Conservation (phyloP, 2,888 invertebrate species). For the Erynnis tages region DNA sequence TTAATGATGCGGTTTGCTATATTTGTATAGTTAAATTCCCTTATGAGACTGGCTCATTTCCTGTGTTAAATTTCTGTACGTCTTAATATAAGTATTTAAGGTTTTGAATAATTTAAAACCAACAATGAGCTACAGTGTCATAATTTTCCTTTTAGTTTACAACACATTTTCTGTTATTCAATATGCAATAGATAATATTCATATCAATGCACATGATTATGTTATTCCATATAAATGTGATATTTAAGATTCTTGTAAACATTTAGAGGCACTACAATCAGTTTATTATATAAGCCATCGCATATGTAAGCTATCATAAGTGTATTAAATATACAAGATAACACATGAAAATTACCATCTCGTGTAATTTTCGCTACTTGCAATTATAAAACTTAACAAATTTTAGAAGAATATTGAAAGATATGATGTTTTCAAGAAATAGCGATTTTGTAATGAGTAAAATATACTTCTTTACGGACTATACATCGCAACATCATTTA, state of each 20-base stretch:
- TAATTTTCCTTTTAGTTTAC: neutral
- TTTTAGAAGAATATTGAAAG: too few species aligned
- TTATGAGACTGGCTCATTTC: too few species aligned
- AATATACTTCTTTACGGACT: too few species aligned
- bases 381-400: neutral
- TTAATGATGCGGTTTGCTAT: too few species aligned
- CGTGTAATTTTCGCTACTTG: neutral
- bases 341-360: neutral
- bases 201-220: neutral
- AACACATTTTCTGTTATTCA: neutral
- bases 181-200: neutral
- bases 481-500: too few species aligned
- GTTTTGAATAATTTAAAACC: too few species aligned
- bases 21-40: too few species aligned
- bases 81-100: too few species aligned
- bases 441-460: too few species aligned
- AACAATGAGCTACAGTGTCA: too few species aligned
- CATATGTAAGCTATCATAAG: neutral
- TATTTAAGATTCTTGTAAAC: neutral
- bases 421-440: too few species aligned
- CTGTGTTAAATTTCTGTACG: too few species aligned
- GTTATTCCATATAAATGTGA: neutral
- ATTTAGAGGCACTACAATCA: slow-evolving; percentile 2
- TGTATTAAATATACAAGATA: neutral
- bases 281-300: slow-evolving; percentile 1